A percentile compares a stretch with the other conserved stretches of the same genome.
phyloP scores from a whole-genome alignment of 1,140 invertebrate genomes.

The Drosophila willistoni region DNA sequence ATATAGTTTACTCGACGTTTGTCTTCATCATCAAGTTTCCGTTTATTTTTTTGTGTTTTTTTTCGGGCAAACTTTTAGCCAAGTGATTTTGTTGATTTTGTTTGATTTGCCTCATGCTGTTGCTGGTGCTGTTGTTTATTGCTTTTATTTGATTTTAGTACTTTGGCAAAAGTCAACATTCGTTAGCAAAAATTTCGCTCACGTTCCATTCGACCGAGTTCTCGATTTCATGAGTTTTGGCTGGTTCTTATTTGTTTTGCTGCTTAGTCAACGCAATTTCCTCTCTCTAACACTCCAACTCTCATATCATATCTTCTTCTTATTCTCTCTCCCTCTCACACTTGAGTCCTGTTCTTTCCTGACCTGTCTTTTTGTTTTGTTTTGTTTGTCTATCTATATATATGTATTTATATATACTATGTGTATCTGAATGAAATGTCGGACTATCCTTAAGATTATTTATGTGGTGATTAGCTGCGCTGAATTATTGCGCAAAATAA shows the following conservation, averaged over 20 bases:
- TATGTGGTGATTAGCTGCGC: constrained; percentile 76
- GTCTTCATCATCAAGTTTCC: constrained; percentile 49
- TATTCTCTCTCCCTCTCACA: constrained; percentile 34
- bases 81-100: constrained; percentile 70
- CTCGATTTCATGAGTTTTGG: constrained; percentile 72
- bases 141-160: constrained; percentile 77
- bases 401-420: constrained; percentile 37
- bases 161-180: constrained; percentile 76
- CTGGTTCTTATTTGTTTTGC: constrained; percentile 56
- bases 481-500: constrained; percentile 81
- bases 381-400: constrained; percentile 13
- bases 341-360: constrained; percentile 32
- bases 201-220: constrained; percentile 69
- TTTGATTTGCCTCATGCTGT: constrained; percentile 59
- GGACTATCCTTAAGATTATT: constrained; percentile 73
- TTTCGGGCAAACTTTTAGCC: constrained; percentile 51
- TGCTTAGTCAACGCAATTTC: constrained; percentile 42
- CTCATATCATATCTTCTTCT: neutral
- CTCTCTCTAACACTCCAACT: neutral
- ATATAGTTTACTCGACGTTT: constrained; percentile 49
- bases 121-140: constrained; percentile 42
- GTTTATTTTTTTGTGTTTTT: neutral
- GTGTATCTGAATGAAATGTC: constrained; percentile 34
- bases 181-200: constrained; percentile 76
- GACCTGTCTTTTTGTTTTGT: constrained; percentile 10